Evolutionary conservation across 2,113 vertebrate genomes (phyloP).

Genomic region (Scomber japonicus): DNA sequence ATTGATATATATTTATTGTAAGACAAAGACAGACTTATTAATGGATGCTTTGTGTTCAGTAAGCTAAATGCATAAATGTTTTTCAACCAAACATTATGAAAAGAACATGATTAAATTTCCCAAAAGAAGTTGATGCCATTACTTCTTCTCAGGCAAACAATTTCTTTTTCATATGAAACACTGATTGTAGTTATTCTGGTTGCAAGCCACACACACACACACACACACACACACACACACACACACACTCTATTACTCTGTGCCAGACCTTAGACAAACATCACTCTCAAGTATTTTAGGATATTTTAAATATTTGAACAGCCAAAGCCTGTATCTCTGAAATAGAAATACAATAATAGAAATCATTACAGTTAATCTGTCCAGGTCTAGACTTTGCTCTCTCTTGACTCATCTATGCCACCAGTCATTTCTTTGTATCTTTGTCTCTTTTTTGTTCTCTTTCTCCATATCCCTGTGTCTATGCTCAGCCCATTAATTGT

Average conservation of each 20-base stretch:
- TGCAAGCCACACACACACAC: neutral
- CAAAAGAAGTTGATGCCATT: neutral
- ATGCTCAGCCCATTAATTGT: constrained; percentile 91
- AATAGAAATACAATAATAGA: constrained; percentile 45
- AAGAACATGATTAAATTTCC: constrained; percentile 2
- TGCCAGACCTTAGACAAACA: constrained; percentile 40
- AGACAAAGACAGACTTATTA: neutral
- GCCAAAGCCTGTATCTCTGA: constrained; percentile 15
- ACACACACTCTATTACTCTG: neutral
- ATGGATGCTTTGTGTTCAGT: neutral
- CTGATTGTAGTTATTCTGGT: constrained; percentile 9
- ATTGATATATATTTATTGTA: neutral
- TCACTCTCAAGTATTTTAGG: constrained; percentile 30
- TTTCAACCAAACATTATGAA: neutral
- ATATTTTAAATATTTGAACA: constrained; percentile 62
- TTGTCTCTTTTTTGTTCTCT: constrained; percentile 62
- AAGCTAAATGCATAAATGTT: neutral
- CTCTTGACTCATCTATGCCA: constrained; percentile 66
- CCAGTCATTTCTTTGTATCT: constrained; percentile 71
- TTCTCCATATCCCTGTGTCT: constrained; percentile 64
- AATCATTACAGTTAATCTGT: constrained; percentile 63
- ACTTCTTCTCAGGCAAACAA: neutral
- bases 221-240: too few species aligned
- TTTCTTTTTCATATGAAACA: constrained; percentile 5
- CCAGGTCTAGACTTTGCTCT: constrained; percentile 67